phyloP scores from a whole-genome alignment of 2,888 invertebrate genomes.

The Hirtodrosophila alboralis region DNA sequence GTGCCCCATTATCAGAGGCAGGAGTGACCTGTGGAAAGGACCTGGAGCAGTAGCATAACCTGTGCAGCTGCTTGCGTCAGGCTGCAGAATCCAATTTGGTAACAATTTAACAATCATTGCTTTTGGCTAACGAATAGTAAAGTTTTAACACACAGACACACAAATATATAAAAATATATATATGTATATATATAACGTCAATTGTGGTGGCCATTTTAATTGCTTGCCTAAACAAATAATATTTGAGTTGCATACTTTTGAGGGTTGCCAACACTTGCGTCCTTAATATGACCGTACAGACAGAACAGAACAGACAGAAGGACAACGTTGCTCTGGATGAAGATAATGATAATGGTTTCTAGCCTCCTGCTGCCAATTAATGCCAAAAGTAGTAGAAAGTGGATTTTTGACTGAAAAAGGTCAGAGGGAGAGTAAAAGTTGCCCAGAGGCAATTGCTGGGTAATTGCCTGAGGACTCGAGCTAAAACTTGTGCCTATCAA shows the following conservation, averaged over 20 bases:
- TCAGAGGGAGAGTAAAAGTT: slow-evolving; percentile 27
- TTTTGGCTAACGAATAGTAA: slow-evolving; percentile 53
- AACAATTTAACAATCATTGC: slow-evolving; percentile 79
- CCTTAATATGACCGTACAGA: slow-evolving; percentile 25
- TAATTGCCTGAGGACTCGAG: slow-evolving; percentile 50
- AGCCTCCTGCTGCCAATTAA: slow-evolving; percentile 60
- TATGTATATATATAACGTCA: slow-evolving; percentile 2
- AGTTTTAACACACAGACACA: slow-evolving; percentile 28
- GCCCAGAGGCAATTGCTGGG: slow-evolving; percentile 52
- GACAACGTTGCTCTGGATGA: slow-evolving; percentile 3
- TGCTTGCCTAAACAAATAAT: slow-evolving; percentile 77
- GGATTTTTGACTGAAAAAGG: slow-evolving; percentile 32
- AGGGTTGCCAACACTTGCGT: slow-evolving; percentile 35
- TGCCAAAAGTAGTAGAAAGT: slow-evolving; percentile 50
- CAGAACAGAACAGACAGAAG: background rate
- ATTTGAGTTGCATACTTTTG: slow-evolving; percentile 64
- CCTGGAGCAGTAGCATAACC: slow-evolving; percentile 31
- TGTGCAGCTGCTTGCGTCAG: slow-evolving; percentile 39
- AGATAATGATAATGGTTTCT: slow-evolving; percentile 27
- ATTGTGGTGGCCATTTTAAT: slow-evolving; percentile 69
- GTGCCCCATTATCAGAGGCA: slow-evolving; percentile 67
- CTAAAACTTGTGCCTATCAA: slow-evolving; percentile 63
- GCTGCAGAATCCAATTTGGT: slow-evolving; percentile 71
- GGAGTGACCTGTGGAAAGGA: slow-evolving; percentile 49
- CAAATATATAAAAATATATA: slow-evolving; percentile 1